phyloP scores from a whole-genome alignment of 23 tunicate species.

The Halocynthia roretzi region DNA sequence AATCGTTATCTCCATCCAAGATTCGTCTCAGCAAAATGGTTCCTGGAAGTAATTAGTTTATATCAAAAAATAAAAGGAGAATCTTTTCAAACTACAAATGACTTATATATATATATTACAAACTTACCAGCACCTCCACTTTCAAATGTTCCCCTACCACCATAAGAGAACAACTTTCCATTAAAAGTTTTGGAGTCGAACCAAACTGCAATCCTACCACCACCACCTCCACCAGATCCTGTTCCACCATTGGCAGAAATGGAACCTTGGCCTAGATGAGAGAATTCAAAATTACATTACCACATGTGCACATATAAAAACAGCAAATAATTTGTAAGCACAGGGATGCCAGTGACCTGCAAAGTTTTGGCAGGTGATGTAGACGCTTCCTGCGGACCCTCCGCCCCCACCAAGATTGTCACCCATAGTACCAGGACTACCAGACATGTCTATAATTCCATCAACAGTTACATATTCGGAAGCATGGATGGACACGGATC shows the following conservation, averaged over 20 bases:
- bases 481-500: constrained; percentile 11
- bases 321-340: too few species aligned
- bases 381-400: constrained; percentile 26
- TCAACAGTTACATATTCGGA: constrained; percentile 16
- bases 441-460: constrained; percentile 27
- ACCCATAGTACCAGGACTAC: neutral
- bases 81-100: neutral
- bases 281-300: neutral
- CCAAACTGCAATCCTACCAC: constrained; percentile 26
- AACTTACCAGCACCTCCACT: constrained; percentile 31
- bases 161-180: constrained; percentile 6
- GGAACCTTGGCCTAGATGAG: constrained; percentile 1
- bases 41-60: constrained; percentile 7
- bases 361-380: constrained; percentile 2
- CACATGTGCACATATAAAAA: too few species aligned
- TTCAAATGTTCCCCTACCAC: constrained; percentile 15
- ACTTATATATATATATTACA: neutral
- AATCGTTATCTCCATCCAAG: neutral
- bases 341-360: neutral
- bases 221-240: constrained; percentile 32
- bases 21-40: constrained; percentile 21
- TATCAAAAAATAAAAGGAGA: neutral
- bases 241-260: constrained; percentile 18
- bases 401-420: constrained; percentile 18
- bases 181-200: neutral